These are phyloP conservation scores for Cromileptes altivelis DNA, from an alignment of 2,113 vertebrate genomes.

Conservation along the genomic window DNA sequence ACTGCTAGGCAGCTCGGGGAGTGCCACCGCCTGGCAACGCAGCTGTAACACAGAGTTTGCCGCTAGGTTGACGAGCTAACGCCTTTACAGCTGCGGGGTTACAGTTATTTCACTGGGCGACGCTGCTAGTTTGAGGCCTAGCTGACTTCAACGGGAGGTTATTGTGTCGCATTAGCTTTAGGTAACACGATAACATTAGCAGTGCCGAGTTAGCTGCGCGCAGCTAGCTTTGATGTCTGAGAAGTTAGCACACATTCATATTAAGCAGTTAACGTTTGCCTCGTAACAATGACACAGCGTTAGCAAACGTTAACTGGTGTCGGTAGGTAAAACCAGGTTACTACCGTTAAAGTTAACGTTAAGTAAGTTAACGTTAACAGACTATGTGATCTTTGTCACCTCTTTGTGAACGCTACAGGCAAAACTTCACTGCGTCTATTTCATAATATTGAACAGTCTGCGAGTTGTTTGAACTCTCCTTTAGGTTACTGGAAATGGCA, in stretches of 20 bases:
- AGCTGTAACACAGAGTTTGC: background rate
- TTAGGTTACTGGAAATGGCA: too few species aligned
- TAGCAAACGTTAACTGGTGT: background rate
- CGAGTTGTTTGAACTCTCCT: fast-evolving
- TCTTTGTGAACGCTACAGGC: background rate
- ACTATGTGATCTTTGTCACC: background rate
- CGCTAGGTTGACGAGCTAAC: too few species aligned
- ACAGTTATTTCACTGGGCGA: background rate
- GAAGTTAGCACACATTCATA: background rate
- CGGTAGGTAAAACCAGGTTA: background rate
- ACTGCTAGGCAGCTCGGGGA: background rate
- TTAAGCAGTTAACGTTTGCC: background rate
- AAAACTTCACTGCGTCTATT: too few species aligned
- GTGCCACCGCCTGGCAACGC: background rate
- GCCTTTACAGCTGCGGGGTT: background rate
- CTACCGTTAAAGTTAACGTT: too few species aligned
- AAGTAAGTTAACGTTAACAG: too few species aligned
- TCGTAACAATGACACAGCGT: background rate
- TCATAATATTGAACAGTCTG: background rate
- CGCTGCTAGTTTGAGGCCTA: background rate
- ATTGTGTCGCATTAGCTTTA: background rate
- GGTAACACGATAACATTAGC: background rate
- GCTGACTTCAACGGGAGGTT: background rate
- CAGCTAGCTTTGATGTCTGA: background rate
- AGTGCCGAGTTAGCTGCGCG: background rate